Conservation (phyloP, 2,888 invertebrate genomes). For the Lottia scabra region DNA sequence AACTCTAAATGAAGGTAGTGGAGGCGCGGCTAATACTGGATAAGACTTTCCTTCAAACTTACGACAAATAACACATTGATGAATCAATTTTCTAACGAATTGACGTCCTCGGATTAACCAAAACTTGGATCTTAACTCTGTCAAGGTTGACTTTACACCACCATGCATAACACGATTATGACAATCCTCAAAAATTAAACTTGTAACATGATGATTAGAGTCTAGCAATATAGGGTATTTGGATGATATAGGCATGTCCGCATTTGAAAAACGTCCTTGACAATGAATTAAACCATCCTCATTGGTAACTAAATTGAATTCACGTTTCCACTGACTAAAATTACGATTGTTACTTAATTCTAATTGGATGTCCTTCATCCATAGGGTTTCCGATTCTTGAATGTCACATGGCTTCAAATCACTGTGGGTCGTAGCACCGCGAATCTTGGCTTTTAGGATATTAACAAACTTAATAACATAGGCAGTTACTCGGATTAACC, state of each 20-base stretch:
- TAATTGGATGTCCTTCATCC: not conserved
- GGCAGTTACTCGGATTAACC: not conserved
- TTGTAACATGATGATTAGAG: not conserved
- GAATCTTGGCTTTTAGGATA: not conserved
- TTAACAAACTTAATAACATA: not conserved
- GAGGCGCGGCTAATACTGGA: not conserved
- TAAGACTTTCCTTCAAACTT: not conserved
- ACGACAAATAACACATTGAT: not conserved
- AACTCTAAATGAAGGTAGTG: not conserved
- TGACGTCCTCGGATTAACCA: not conserved
- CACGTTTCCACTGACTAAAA: not conserved
- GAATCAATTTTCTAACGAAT: not conserved
- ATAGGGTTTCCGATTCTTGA: not conserved
- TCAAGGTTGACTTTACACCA: not conserved
- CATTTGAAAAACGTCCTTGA: not conserved
- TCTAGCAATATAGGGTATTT: not conserved
- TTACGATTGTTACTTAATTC: not conserved
- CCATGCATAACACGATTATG: not conserved
- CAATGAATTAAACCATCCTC: not conserved
- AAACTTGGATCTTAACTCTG: not conserved
- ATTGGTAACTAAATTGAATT: not conserved
- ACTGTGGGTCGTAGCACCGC: not conserved
- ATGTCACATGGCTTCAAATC: not conserved
- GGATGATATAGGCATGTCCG: not conserved
- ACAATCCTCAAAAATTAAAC: not conserved